Conservation (phyloP, 2,888 invertebrate genomes). For the Drosophila paramelanica region DNA sequence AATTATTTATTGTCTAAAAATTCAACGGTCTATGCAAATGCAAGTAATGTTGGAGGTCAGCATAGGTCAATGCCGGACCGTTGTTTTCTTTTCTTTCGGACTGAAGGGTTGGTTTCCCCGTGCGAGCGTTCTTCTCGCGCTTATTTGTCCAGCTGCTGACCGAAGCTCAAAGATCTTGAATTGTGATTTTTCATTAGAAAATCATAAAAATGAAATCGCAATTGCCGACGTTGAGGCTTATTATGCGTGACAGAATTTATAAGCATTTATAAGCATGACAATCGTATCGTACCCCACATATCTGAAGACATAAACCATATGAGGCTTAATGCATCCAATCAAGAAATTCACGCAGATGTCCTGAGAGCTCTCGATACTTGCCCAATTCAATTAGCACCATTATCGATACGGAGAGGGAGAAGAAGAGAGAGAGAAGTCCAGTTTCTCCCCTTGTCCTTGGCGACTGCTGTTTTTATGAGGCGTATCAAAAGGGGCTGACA, state of each 20-base stretch:
- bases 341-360: constrained; percentile 56
- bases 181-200: constrained; percentile 73
- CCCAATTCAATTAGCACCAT: constrained; percentile 72
- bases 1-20: constrained; percentile 44
- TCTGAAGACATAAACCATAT: constrained; percentile 41
- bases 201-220: constrained; percentile 74
- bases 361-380: constrained; percentile 57
- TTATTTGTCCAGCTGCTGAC: constrained; percentile 63
- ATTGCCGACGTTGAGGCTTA: constrained; percentile 49
- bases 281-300: constrained; percentile 56
- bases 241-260: constrained; percentile 77
- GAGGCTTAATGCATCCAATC: constrained; percentile 33
- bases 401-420: constrained; percentile 20
- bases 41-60: constrained; percentile 77
- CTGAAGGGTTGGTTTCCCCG: constrained; percentile 74
- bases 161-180: constrained; percentile 56
- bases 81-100: constrained; percentile 43
- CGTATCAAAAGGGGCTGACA: constrained; percentile 59
- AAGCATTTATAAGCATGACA: constrained; percentile 58
- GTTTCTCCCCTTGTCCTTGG: constrained; percentile 2
- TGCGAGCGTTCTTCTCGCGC: background rate
- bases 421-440: background rate
- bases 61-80: constrained; percentile 75
- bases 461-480: constrained; percentile 63
- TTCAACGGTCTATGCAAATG: constrained; percentile 79